Base-by-base conservation (phyloP, 2,888 invertebrate genomes). In the Ophion ellenae region DNA sequence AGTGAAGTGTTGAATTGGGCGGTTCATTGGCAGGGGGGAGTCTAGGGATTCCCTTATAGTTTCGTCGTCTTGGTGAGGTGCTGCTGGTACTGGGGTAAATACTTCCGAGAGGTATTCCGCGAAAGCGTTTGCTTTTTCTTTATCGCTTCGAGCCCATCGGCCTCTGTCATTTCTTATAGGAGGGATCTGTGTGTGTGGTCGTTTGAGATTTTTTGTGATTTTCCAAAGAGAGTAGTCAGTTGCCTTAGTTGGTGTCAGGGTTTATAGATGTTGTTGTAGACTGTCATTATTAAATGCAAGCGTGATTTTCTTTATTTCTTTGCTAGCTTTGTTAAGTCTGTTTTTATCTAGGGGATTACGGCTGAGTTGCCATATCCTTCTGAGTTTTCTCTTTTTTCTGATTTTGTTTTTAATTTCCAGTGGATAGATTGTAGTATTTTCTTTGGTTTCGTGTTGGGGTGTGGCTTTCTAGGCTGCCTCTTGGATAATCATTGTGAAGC, bases 181-280 rank as follows among this genome's bases (percentile, higher is more conserved):
- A 11, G 87, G 84, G 53, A 74, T 70, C 17, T 69, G 69, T 40
- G 64, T 73, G 64, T 74, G 59, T n/a, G 85, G 87, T 9, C 77
- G 73, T 71, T 89, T 88, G 17, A 89, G 20, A n/a, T 84, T 81
- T 81, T 75, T 88, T 9, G 87, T 88, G 9, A 85, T 86, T 79
- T 89, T 90, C 87, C 89, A 90, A 20, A 90, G 80, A 1, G 88
- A 90, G 87, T 90, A 91, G 75, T 91, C 88, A 2, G 89, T 84
- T 2, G 53, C 36, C 45, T 64, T 28, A 5, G 75, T 69, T 10
- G 69, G 6, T 0, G 75, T 63, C 24, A 88, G 61, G 10, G 77
- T 85, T 63, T 24, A 47, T 10, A 88, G 61, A 20, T 85, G 76
- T 11, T 80, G 20, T 45, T 81, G 66, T 3, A 86, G 64, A 5